A percentile compares a stretch with the other conserved stretches of the same genome.
These are phyloP conservation scores for Psettodes erumei DNA, from an alignment of 2,113 vertebrate genomes.

Conservation along the genomic window DNA sequence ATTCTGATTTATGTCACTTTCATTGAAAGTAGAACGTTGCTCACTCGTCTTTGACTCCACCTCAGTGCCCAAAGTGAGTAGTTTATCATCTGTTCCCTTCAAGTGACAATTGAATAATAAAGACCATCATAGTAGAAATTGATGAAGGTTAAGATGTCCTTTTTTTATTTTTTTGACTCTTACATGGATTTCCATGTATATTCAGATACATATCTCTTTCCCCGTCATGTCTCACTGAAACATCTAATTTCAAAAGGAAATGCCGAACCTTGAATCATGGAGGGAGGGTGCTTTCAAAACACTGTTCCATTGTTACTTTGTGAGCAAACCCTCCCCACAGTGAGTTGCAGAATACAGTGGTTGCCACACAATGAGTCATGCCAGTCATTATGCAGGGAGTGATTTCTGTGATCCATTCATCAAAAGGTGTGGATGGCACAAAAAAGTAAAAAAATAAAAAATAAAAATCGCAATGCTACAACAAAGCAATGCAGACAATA, in stretches of 20 bases:
- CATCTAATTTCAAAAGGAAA: not conserved
- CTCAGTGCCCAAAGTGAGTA: not conserved
- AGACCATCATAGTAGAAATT: not conserved
- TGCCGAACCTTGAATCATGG: not conserved
- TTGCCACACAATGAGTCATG: conserved; percentile 31
- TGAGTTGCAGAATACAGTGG: conserved; percentile 29
- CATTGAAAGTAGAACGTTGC: not conserved
- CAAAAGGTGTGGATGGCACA: conserved; percentile 22
- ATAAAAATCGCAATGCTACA: conserved; percentile 16
- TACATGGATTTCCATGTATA: not conserved
- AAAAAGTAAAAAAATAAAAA: no score
- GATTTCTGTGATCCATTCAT: conserved; percentile 31
- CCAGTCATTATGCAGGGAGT: conserved; percentile 28
- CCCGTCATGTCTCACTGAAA: not conserved
- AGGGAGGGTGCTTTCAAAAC: not conserved
- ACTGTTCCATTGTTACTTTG: conserved; percentile 9
- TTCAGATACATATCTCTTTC: not conserved
- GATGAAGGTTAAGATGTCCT: not conserved
- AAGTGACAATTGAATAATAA: not conserved
- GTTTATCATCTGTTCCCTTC: conserved; percentile 17
- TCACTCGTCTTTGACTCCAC: not conserved
- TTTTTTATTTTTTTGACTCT: not conserved
- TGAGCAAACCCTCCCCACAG: not conserved
- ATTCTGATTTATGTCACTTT: conserved; percentile 18
- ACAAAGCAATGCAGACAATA: conserved; percentile 51